Evolutionary conservation across 1,140 invertebrate species (phyloP).

Genomic region (Drosophila bifasciata): DNA sequence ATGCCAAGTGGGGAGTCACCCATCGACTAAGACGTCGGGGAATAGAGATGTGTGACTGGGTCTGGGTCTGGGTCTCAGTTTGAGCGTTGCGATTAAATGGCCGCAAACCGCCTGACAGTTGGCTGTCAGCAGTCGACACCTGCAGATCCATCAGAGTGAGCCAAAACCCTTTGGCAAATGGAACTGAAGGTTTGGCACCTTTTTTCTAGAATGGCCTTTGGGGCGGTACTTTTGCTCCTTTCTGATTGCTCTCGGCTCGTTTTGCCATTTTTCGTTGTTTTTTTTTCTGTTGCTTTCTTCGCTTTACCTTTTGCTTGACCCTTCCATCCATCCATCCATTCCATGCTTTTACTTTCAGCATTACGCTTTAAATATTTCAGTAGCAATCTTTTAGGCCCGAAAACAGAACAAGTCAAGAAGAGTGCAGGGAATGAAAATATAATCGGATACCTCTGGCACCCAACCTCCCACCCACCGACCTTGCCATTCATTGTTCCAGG

Average conservation of each 20-base stretch:
- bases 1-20: conserved; percentile 10
- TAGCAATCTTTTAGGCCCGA: conserved; percentile 54
- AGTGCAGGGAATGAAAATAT: conserved; percentile 32
- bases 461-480: conserved; percentile 41
- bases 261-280: conserved; percentile 15
- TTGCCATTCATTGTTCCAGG: conserved; percentile 27
- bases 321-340: conserved; percentile 6
- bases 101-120: conserved; percentile 43
- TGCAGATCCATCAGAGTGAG: conserved; percentile 26
- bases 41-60: not conserved
- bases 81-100: conserved; percentile 32
- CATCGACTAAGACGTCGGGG: not conserved
- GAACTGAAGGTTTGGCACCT: no score
- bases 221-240: conserved; percentile 16
- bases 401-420: conserved; percentile 3
- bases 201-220: conserved; percentile 1
- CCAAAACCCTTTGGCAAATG: conserved; percentile 6
- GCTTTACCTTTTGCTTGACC: conserved; percentile 28
- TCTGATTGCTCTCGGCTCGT: conserved; percentile 5
- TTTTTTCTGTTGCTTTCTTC: conserved; percentile 1
- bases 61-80: not conserved
- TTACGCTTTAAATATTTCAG: conserved; percentile 70
- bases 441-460: conserved; percentile 50
- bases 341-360: conserved; percentile 23
- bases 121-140: conserved; percentile 39